Conservation (phyloP, 2,888 invertebrate species). For the Cryptophagus acutangulus region DNA sequence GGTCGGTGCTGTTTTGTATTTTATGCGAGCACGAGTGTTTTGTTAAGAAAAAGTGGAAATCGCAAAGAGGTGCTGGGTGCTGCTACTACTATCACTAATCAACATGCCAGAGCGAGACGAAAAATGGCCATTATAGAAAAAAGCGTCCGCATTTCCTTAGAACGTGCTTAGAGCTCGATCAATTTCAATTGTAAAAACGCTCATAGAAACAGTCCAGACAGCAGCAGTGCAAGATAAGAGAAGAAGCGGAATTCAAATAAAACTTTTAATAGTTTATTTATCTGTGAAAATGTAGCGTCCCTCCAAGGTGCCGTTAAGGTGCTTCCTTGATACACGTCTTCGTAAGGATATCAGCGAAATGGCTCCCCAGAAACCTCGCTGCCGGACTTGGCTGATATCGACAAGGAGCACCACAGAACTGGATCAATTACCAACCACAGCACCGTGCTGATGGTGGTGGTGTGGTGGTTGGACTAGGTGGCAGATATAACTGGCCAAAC, state of each 20-base stretch:
- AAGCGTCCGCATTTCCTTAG: background rate
- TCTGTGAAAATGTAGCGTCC: constrained; percentile 35
- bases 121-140: background rate
- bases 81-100: too few species aligned
- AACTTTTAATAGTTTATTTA: constrained; percentile 46
- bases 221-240: background rate
- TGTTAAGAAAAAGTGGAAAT: too few species aligned
- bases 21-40: too few species aligned
- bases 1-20: too few species aligned
- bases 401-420: constrained; percentile 15
- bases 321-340: constrained; percentile 42
- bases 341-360: constrained; percentile 42
- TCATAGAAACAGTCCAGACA: constrained; percentile 1
- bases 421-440: constrained; percentile 25
- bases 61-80: too few species aligned
- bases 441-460: too few species aligned
- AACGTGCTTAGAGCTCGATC: background rate
- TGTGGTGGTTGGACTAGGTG: constrained; percentile 9
- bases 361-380: constrained; percentile 41
- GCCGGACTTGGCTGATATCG: constrained; percentile 8
- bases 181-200: constrained; percentile 6
- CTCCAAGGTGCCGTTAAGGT: constrained; percentile 43
- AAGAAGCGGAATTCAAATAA: constrained; percentile 15
- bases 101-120: too few species aligned
- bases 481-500: constrained; percentile 18